Base-by-base conservation (phyloP, 2,113 vertebrate genomes). In the Casuarius casuarius region DNA sequence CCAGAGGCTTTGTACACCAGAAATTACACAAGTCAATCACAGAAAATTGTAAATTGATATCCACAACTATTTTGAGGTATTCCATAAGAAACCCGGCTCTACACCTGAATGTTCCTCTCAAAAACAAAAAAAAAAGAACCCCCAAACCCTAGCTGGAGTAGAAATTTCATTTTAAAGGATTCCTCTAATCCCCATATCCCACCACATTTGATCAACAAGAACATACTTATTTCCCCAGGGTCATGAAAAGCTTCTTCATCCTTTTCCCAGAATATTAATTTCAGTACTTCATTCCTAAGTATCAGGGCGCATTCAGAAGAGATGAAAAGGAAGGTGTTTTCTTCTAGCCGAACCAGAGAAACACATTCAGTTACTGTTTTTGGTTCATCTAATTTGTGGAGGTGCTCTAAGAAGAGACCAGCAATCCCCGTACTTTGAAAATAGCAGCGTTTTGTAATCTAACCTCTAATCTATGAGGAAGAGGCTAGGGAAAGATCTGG, bases 21-120 rank as follows among this genome's bases (percentile, higher is more conserved):
- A 97, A 97, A 96, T 95, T 46, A 95, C 82, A 94, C 89, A 77
- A 88, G 92, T 95, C 87, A 76, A 89, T 59, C 94, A 92, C 84
- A 90, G 58, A 77, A 91, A 81, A 87, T 28, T 71, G 78, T 44
- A 62, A 89, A 88, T 87, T 70, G 78, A 38, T 91, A 88, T 86
- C 81, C 67, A 92, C 95, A 91, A 87, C 7, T 1, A 83, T 92
- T 94, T 26, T 93, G 94, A 96, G 96, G 95, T 95, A 97, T 94
- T 96, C 84, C 75, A 94, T 75, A 72, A 90, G 84, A 90, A 95
- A 92, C 44, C 61, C 83, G 92, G 91, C 87, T 93, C 87, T 95
- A 84, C 75, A 95, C 83, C 89, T 95, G 92, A 96, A 96, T 79
- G 91, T 92, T 91, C 84, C 85, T 88, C 91, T 92, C 74, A 80